Percentiles rank a stretch among this genome's conserved stretches.
Conservation (phyloP, 2,888 invertebrate genomes). For the Arrhopalites spinosus region DNA sequence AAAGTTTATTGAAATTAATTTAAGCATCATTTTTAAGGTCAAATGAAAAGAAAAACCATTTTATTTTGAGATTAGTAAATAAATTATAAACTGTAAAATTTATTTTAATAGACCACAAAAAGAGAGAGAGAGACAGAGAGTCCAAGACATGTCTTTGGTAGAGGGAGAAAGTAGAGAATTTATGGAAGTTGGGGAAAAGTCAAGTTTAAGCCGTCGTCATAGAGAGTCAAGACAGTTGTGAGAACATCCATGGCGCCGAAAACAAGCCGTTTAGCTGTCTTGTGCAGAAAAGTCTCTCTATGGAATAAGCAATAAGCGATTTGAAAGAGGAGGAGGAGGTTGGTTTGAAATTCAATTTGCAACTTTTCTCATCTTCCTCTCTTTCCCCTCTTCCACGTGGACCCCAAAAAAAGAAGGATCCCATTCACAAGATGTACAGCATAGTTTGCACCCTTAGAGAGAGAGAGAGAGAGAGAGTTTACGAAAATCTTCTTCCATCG, state of each 20-base stretch:
- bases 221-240: not conserved
- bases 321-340: conserved; percentile 18
- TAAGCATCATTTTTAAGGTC: no score
- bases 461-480: no score
- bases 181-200: not conserved
- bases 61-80: no score
- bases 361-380: conserved; percentile 15
- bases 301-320: conserved; percentile 16
- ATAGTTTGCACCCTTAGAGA: not conserved
- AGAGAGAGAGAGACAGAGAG: no score
- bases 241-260: conserved; percentile 25
- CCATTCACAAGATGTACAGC: not conserved
- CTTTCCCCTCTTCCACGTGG: not conserved
- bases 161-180: not conserved
- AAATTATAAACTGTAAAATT: no score
- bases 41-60: no score
- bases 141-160: no score
- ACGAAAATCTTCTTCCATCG: no score
- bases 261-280: conserved; percentile 29
- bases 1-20: no score
- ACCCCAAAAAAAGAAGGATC: not conserved
- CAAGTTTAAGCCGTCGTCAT: no score
- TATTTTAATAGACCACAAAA: no score
- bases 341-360: conserved; percentile 26
- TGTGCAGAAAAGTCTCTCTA: conserved; percentile 17